Conservation (phyloP, 2,797 vertebrate genomes). For the Hylomyscus alleni region DNA sequence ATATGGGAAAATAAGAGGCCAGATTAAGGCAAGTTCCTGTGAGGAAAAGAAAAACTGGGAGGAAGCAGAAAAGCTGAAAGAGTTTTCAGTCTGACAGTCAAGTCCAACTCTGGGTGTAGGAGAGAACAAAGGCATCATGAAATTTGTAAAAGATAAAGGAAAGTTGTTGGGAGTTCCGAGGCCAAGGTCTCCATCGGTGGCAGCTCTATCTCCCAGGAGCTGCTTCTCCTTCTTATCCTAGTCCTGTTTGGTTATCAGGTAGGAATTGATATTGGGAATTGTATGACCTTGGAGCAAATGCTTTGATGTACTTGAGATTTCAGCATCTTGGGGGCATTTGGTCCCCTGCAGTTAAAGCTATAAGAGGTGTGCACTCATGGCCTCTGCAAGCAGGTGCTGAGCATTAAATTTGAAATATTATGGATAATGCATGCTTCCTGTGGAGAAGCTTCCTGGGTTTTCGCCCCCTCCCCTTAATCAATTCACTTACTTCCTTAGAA, state of each 20-base stretch:
- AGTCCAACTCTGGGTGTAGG: background rate
- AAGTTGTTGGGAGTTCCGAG: background rate
- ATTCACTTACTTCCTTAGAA: background rate
- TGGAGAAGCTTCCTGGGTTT: background rate
- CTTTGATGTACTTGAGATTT: background rate
- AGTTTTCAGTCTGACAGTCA: background rate
- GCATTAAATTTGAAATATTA: background rate
- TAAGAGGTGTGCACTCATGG: background rate
- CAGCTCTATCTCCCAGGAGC: too few relatives aligned
- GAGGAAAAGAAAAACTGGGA: background rate
- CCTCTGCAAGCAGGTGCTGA: background rate
- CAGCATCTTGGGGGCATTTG: rapidly evolving
- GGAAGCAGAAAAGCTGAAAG: background rate
- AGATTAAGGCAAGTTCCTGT: background rate
- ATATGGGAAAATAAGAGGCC: background rate
- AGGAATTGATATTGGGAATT: background rate
- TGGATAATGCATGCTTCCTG: background rate
- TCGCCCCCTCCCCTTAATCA: background rate
- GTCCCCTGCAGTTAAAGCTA: background rate
- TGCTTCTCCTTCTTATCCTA: background rate
- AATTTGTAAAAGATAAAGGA: background rate
- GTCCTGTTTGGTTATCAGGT: background rate
- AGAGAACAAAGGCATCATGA: too few relatives aligned
- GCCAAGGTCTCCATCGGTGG: rapidly evolving
- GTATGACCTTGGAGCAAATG: background rate